phyloP scores from a whole-genome alignment of 2,113 vertebrate genomes.

The Oncorhynchus clarkii region DNA sequence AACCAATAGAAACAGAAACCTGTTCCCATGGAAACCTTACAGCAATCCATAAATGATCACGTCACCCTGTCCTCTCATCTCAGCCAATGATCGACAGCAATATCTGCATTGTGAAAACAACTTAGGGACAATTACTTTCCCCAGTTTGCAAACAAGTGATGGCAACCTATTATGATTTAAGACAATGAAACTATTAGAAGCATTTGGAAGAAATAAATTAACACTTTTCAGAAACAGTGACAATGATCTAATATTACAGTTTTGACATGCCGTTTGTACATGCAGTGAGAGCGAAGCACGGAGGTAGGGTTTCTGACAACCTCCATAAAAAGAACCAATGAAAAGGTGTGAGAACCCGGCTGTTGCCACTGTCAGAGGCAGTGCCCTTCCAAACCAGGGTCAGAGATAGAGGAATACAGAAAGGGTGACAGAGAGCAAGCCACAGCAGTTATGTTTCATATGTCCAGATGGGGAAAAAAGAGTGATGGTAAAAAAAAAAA shows the following conservation, averaged over 20 bases:
- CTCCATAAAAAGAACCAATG: not conserved
- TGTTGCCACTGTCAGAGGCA: not conserved
- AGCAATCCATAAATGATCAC: constrained; percentile 48
- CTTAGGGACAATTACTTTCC: constrained; percentile 44
- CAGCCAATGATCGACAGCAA: constrained; percentile 57
- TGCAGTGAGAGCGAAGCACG: constrained; percentile 62
- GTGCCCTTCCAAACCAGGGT: not conserved
- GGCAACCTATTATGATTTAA: constrained; percentile 41
- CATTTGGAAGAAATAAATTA: constrained; percentile 25
- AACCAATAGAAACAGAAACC: constrained; percentile 66
- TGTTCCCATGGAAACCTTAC: constrained; percentile 64
- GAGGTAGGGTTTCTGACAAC: constrained; percentile 39
- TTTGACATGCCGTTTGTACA: constrained; percentile 67
- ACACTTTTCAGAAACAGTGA: constrained; percentile 14
- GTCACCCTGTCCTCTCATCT: constrained; percentile 18
- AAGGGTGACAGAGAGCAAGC: not conserved
- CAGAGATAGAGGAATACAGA: not conserved
- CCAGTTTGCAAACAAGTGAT: constrained; percentile 56
- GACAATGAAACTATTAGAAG: constrained; percentile 41
- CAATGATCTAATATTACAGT: constrained; percentile 44
- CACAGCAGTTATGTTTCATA: no score
- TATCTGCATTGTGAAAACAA: constrained; percentile 62
- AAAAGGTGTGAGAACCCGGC: not conserved
- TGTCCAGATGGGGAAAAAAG: not conserved
- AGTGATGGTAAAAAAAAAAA: not conserved